phyloP scores from a whole-genome alignment of 2,888 invertebrate species.

The Aproaerema taeniolella region DNA sequence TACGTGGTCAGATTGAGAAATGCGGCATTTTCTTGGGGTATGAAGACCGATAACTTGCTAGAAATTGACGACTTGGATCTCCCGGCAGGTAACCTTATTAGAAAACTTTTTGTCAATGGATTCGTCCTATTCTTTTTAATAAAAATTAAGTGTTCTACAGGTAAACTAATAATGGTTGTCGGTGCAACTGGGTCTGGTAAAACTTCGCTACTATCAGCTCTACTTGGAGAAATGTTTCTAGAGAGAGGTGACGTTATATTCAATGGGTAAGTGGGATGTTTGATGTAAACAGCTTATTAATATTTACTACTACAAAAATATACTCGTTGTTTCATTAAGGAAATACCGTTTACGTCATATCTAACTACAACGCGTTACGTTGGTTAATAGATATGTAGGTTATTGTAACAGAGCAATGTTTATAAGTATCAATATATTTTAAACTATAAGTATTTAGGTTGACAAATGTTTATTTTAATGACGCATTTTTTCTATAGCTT shows the following conservation, averaged over 20 bases:
- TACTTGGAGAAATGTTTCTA: constrained; percentile 87
- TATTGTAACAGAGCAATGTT: neutral
- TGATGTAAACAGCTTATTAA: neutral
- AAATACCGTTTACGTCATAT: too few relatives aligned
- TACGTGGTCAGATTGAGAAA: constrained; percentile 52
- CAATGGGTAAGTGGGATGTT: constrained; percentile 69
- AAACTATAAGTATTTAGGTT: too few relatives aligned
- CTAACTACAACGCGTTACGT: too few relatives aligned
- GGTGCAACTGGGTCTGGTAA: constrained; percentile 91
- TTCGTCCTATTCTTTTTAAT: too few relatives aligned
- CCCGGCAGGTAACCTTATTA: constrained; percentile 40
- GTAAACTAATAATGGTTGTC: constrained; percentile 84
- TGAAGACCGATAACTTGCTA: constrained; percentile 49
- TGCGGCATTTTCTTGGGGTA: constrained; percentile 71
- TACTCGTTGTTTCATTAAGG: too few relatives aligned
- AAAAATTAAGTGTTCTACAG: constrained; percentile 36
- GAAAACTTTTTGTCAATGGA: neutral
- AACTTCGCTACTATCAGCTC: constrained; percentile 84
- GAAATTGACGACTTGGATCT: constrained; percentile 64
- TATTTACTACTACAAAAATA: too few relatives aligned
- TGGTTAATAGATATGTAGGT: too few relatives aligned
- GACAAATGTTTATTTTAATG: too few relatives aligned
- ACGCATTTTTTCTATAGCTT: too few relatives aligned
- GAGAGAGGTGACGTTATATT: constrained; percentile 80
- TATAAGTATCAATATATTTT: too few relatives aligned